Percentiles rank a stretch among this genome's conserved stretches.
These are phyloP conservation scores for Pilophorus perplexus DNA, from an alignment of 2,888 invertebrate genomes.

Conservation along the genomic window DNA sequence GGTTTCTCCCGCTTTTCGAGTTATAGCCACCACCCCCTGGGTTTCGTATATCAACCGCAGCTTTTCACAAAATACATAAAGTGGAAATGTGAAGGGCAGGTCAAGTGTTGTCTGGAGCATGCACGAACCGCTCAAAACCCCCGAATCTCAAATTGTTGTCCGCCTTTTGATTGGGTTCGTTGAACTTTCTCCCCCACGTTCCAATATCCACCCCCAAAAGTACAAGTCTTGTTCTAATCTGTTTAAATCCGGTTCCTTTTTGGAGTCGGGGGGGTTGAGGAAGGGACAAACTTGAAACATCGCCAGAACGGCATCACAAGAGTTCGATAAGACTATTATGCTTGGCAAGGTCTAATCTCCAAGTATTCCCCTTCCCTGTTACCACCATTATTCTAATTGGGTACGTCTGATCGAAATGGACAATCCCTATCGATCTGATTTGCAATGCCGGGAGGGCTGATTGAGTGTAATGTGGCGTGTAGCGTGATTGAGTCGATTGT, in stretches of 20 bases:
- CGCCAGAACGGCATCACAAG: constrained; percentile 29
- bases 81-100: too few species aligned
- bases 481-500: constrained; percentile 31
- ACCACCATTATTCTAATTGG: constrained; percentile 34
- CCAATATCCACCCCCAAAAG: neutral
- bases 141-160: too few species aligned
- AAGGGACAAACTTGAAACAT: constrained; percentile 35
- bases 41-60: too few species aligned
- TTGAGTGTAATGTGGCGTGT: constrained; percentile 28
- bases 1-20: too few species aligned
- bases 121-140: too few species aligned
- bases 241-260: constrained; percentile 13
- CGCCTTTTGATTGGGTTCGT: too few species aligned
- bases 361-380: neutral
- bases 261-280: neutral
- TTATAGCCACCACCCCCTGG: too few species aligned
- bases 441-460: neutral
- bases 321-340: constrained; percentile 39
- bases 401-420: constrained; percentile 34
- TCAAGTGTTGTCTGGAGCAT: too few species aligned
- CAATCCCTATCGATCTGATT: constrained; percentile 21
- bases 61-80: too few species aligned
- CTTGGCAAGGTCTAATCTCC: constrained; percentile 35
- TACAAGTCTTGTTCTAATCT: constrained; percentile 14
- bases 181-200: neutral